Conservation (phyloP, 2,797 vertebrate genomes). For the Uromys caudimaculatus region DNA sequence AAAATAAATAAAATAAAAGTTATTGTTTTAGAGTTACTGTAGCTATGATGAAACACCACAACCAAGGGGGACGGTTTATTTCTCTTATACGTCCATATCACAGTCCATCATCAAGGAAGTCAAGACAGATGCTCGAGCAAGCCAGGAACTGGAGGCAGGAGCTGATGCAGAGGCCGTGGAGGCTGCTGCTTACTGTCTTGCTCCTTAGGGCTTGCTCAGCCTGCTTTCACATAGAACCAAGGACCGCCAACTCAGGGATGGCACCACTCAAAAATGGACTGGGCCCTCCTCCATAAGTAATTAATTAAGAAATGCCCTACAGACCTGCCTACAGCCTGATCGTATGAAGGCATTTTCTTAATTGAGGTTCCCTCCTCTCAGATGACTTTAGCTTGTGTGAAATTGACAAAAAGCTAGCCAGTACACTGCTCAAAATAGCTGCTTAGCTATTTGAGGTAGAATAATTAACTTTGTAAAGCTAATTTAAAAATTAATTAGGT, state of each 20-base stretch:
- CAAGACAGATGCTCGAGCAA: neutral
- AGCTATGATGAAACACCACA: neutral
- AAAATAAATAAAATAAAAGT: too few species aligned
- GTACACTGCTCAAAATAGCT: neutral
- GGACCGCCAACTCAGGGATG: neutral
- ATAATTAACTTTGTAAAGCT: slow-evolving; percentile 53
- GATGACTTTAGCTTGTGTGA: neutral
- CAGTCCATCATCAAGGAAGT: neutral
- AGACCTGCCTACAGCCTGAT: neutral
- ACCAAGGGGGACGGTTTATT: neutral
- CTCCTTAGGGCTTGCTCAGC: neutral
- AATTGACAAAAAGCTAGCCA: neutral
- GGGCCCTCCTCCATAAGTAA: neutral
- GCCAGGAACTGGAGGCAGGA: neutral
- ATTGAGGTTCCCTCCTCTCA: neutral
- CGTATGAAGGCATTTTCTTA: neutral
- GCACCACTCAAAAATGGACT: neutral
- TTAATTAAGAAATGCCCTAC: neutral
- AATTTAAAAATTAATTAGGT: slow-evolving; percentile 4
- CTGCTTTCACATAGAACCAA: neutral
- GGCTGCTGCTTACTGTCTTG: neutral
- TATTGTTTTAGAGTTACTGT: neutral
- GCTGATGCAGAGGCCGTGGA: neutral
- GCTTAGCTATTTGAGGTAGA: neutral
- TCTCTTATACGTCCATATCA: neutral